Evolutionary conservation across 2,888 invertebrate species (phyloP).

Genomic region (Cylloceria caligata): DNA sequence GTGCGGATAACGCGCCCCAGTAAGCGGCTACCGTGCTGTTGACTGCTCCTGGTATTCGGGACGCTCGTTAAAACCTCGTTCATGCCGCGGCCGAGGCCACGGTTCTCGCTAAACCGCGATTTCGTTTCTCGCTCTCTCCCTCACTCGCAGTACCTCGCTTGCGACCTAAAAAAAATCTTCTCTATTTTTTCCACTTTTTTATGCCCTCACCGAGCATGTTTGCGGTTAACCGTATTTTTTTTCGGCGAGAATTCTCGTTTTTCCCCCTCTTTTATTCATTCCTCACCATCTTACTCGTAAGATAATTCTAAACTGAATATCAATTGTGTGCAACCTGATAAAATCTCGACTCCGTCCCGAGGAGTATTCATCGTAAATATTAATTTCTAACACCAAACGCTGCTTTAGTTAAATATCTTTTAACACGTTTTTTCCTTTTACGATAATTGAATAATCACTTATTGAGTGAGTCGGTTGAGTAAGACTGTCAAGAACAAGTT

Average conservation of each 20-base stretch:
- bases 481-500: neutral
- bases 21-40: constrained; percentile 65
- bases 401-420: constrained; percentile 10
- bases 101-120: constrained; percentile 68
- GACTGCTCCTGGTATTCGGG: constrained; percentile 64
- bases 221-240: constrained; percentile 61
- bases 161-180: constrained; percentile 58
- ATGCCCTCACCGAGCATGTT: constrained; percentile 31
- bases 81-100: constrained; percentile 54
- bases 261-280: constrained; percentile 35
- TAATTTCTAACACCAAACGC: constrained; percentile 21
- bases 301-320: constrained; percentile 22
- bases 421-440: constrained; percentile 6
- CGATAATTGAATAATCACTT: constrained; percentile 4
- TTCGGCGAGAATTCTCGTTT: constrained; percentile 55
- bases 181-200: constrained; percentile 46
- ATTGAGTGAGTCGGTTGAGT: neutral
- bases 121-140: constrained; percentile 51
- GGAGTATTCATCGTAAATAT: constrained; percentile 21
- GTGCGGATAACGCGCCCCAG: constrained; percentile 66
- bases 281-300: constrained; percentile 29
- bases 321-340: constrained; percentile 4
- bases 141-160: constrained; percentile 34
- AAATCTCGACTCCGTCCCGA: neutral
- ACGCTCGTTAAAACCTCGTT: constrained; percentile 74